Conservation (phyloP, 2,888 invertebrate species). For the Empis stercorea region DNA sequence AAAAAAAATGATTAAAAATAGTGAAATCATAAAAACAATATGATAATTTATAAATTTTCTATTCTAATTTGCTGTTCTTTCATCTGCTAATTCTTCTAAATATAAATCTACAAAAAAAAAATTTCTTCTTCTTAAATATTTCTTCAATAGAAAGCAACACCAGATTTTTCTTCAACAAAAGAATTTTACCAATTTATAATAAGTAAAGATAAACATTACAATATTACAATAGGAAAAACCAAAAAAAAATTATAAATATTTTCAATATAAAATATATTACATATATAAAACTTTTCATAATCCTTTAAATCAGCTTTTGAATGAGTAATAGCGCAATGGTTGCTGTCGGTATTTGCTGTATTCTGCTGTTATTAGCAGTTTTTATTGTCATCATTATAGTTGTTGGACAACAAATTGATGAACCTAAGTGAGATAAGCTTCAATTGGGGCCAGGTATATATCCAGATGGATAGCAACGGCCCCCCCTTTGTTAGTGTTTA, state of each 20-base stretch:
- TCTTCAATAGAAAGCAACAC: no score
- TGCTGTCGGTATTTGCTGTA: slow-evolving; percentile 73
- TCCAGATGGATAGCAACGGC: slow-evolving; percentile 38
- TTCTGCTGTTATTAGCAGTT: slow-evolving; percentile 64
- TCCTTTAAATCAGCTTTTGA: slow-evolving; percentile 12
- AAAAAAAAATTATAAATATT: not conserved
- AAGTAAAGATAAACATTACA: not conserved
- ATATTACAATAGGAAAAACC: not conserved
- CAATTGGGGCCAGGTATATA: slow-evolving; percentile 38
- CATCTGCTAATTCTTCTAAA: no score
- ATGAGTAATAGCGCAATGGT: slow-evolving; percentile 50
- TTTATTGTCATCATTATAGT: slow-evolving; percentile 74
- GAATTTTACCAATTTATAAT: no score
- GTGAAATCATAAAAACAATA: no score
- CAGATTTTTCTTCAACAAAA: no score
- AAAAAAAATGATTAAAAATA: no score
- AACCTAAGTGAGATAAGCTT: slow-evolving; percentile 42
- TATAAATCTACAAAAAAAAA: no score
- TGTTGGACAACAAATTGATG: slow-evolving; percentile 62
- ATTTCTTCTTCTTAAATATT: no score
- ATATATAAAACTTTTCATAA: not conserved
- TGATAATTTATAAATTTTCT: no score
- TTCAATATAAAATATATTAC: slow-evolving; percentile 4
- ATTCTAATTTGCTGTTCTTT: no score
- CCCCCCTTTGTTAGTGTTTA: slow-evolving; percentile 30